phyloP scores from a whole-genome alignment of 2,113 vertebrate genomes.

The Mesocricetus auratus region DNA sequence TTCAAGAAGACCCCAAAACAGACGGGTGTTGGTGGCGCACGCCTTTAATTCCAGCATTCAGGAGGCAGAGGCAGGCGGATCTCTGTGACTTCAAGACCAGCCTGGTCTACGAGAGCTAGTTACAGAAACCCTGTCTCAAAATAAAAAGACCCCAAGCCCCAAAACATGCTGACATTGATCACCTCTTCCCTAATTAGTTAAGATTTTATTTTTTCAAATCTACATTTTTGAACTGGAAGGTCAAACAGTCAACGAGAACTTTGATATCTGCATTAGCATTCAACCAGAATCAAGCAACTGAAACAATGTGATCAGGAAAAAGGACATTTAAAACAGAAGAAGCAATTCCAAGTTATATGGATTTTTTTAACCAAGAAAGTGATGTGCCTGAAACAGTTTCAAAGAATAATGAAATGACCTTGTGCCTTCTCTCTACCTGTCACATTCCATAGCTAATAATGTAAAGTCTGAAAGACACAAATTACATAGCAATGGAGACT shows the following conservation, averaged over 20 bases:
- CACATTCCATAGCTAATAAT: conserved; percentile 32
- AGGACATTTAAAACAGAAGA: conserved; percentile 67
- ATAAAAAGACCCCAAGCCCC: background rate
- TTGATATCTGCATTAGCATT: conserved; percentile 11
- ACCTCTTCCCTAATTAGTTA: background rate
- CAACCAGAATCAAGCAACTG: background rate
- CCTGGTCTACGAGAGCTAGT: too few relatives aligned
- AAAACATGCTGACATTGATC: background rate
- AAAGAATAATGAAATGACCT: conserved; percentile 69
- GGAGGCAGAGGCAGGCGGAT: too few relatives aligned
- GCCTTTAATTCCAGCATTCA: too few relatives aligned
- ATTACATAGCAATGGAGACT: conserved; percentile 31
- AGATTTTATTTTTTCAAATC: background rate
- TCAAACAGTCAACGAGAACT: background rate
- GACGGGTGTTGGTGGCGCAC: too few relatives aligned
- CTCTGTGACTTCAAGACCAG: too few relatives aligned
- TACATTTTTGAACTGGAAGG: background rate
- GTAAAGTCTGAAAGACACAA: conserved; percentile 59
- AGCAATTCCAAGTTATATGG: conserved; percentile 47
- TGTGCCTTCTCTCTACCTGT: conserved; percentile 62
- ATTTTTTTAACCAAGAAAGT: conserved; percentile 55
- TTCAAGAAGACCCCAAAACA: background rate
- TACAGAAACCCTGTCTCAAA: too few relatives aligned
- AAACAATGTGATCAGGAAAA: conserved; percentile 54
- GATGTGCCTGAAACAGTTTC: conserved; percentile 55